Base-by-base conservation (phyloP, 37 sponge, comb jelly and placozoan species). In the Spongilla lacustris region DNA sequence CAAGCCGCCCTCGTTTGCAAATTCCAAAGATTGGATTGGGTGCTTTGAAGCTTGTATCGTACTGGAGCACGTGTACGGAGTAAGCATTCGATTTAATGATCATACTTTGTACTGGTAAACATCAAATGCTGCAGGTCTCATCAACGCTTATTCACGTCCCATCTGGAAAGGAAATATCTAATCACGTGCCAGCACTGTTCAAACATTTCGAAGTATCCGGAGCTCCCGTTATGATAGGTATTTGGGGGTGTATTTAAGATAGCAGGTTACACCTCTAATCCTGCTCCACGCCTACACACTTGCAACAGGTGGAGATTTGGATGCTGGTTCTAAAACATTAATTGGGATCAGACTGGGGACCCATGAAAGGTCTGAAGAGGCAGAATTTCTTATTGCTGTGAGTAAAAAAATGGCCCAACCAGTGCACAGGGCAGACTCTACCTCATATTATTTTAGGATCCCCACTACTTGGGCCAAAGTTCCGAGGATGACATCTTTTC, bases 141-240 rank as follows among this genome's bases (percentile, higher is more conserved):
- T 81, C 89, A 22, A 84, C 66, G 71, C 35, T 92, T 9, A 17
- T 92, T n/a, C 92, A 92, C 69, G 72, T 84, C 50, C 22, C 81
- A 26, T 34, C 38, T 75, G 92, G 92, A 30, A 0, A 24, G 41
- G 76, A 80, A 32, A 77, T 84, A 11, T 32, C 24, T 11, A 35
- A 76, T 1, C 70, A 88, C 12, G 76, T 84, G 32, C 36, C 26
- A 32, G 27, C 35, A 5, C 49, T 92, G 72, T 9, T 50, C 38
- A 41, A 80, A 11, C 98, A 98, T 82, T 96, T 98, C 81, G 35
- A 83, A 6, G 74, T 25, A 23, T 66, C 81, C 22, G 96, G 96
- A 36, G 84, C 96, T 19, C 98, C 98, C 23, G 83, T 98, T 50
- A 98, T 98, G 98, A 98, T 98, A 27, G 97, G 97, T 89, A 73